Percentiles rank a stretch among this genome's conserved stretches.
These are phyloP conservation scores for Ceratitis capitata DNA, from an alignment of 1,140 invertebrate species.

Conservation along the genomic window DNA sequence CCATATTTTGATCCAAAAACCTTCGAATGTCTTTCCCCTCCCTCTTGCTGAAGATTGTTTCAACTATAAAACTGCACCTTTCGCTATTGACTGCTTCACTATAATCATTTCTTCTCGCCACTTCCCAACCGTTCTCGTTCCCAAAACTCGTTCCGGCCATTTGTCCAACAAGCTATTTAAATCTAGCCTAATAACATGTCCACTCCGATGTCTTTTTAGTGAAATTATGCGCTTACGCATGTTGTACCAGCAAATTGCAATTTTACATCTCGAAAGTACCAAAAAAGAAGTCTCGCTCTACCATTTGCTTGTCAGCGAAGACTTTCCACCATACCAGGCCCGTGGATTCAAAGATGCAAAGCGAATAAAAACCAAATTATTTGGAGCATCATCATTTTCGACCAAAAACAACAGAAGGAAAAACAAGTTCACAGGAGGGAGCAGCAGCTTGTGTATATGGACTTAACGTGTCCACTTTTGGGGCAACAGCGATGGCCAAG, in stretches of 20 bases:
- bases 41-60: too few relatives aligned
- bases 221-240: slow-evolving; percentile 7
- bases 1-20: too few relatives aligned
- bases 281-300: not conserved
- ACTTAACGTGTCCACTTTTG: not conserved
- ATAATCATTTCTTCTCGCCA: too few relatives aligned
- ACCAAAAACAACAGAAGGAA: too few relatives aligned
- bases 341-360: too few relatives aligned
- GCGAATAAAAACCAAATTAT: not conserved
- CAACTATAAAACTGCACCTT: too few relatives aligned
- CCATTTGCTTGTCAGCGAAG: not conserved
- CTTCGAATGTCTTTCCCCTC: too few relatives aligned
- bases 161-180: slow-evolving; percentile 2
- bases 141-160: slow-evolving; percentile 5
- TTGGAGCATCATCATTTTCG: not conserved
- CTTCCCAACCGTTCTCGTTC: too few relatives aligned
- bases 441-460: too few relatives aligned
- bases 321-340: not conserved
- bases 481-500: not conserved
- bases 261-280: not conserved
- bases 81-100: too few relatives aligned
- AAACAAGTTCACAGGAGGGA: not conserved
- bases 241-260: slow-evolving; percentile 3
- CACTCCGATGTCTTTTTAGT: not conserved
- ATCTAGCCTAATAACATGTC: slow-evolving; percentile 12